Percentiles rank a stretch among this genome's conserved stretches.
Evolutionary conservation across 2,888 invertebrate genomes (phyloP).

Genomic region (Cylloceria caligata): DNA sequence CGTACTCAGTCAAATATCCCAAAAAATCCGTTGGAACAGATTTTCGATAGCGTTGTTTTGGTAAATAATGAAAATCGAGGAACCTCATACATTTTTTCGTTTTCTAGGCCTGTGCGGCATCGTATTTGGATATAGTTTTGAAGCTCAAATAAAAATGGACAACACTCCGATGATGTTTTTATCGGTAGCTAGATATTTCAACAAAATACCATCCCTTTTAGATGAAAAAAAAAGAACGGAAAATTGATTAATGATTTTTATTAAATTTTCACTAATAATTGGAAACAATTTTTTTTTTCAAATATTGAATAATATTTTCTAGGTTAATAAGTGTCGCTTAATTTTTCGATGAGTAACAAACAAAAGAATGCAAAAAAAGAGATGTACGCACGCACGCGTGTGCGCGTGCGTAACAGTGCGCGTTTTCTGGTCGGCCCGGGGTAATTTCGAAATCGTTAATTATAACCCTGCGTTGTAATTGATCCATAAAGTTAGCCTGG

Average conservation of each 20-base stretch:
- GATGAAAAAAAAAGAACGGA: no score
- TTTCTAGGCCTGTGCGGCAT: no score
- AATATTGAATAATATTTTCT: background rate
- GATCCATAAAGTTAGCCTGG: conserved; percentile 80
- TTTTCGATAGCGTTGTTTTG: no score
- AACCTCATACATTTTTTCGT: no score
- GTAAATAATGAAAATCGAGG: no score
- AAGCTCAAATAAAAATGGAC: no score
- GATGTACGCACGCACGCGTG: background rate
- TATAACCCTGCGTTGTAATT: conserved; percentile 77
- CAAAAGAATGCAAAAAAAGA: background rate
- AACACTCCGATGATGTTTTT: no score
- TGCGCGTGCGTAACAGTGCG: conserved; percentile 10
- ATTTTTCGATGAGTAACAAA: background rate
- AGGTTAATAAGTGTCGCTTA: background rate
- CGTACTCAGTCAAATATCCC: no score
- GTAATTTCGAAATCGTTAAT: conserved; percentile 75
- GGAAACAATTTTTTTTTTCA: background rate
- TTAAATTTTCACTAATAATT: background rate
- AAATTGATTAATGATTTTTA: background rate
- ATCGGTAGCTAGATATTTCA: no score
- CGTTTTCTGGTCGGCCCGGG: conserved; percentile 7
- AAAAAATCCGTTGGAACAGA: no score
- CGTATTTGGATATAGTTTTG: no score
- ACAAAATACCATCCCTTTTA: no score